Evolutionary conservation across 2,888 invertebrate genomes (phyloP).

Genomic region (Choreutis nemorana): DNA sequence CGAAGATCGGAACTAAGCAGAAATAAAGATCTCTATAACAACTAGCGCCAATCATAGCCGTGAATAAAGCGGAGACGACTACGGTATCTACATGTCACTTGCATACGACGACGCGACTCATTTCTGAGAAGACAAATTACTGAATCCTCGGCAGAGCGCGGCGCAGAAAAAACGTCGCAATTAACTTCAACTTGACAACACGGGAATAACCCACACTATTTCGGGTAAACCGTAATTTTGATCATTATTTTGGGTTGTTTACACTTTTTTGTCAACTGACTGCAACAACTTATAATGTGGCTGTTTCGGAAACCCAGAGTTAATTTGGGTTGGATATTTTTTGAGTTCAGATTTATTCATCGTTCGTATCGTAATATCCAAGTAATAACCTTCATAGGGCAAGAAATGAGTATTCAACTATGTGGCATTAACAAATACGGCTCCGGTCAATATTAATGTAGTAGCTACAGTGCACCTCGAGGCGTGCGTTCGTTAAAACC

Average conservation of each 20-base stretch:
- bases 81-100: slow-evolving; percentile 57
- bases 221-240: slow-evolving; percentile 42
- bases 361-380: too few relatives aligned
- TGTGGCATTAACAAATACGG: slow-evolving; percentile 44
- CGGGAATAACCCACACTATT: slow-evolving; percentile 52
- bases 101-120: slow-evolving; percentile 64
- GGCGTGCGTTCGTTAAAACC: slow-evolving; percentile 37
- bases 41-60: too few relatives aligned
- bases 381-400: slow-evolving; percentile 16
- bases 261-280: slow-evolving; percentile 30
- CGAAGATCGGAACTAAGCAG: too few relatives aligned
- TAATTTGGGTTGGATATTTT: too few relatives aligned
- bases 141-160: slow-evolving; percentile 48
- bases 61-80: slow-evolving; percentile 24
- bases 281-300: slow-evolving; percentile 14
- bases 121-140: slow-evolving; percentile 66
- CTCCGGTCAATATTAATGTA: slow-evolving; percentile 37
- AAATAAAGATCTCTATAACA: too few relatives aligned
- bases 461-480: slow-evolving; percentile 30
- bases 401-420: slow-evolving; percentile 24
- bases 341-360: too few relatives aligned
- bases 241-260: slow-evolving; percentile 49
- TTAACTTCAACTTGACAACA: slow-evolving; percentile 43
- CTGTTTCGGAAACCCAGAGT: too few relatives aligned
- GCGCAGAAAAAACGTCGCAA: slow-evolving; percentile 60